Evolutionary conservation across 2,888 invertebrate genomes (phyloP), one percentile per base, ranked within the genome.

Genomic region (Cantharis lateralis): DNA sequence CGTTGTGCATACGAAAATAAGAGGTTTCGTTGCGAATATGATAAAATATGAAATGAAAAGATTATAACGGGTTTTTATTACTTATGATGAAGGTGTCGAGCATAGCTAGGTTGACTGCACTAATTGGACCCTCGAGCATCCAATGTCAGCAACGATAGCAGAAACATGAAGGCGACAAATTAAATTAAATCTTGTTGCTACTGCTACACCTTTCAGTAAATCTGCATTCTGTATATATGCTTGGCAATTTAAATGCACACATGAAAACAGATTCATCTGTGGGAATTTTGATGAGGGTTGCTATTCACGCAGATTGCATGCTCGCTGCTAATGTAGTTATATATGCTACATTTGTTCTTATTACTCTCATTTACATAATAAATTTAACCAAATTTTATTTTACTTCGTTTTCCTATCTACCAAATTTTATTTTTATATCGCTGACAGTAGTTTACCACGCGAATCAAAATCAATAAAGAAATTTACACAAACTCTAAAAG

Each of bases 151-250:
- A 74, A 76, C 75, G 66, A 73, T 75, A 78, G 71, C 69, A 73
- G 78, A 74, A 77, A 73, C 74, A 74, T 76, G 77, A 82, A 83
- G 83, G 84, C 83, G 84, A 83, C 83, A 84, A 84, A 84, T 84
- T 84, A 84, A 84, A 84, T 84, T 84, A 83, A 84, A 84, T 84
- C 83, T 83, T 83, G 64, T 66, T 66, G 81, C 83, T 82, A 81
- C 81, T 82, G 81, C 83, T 81, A 83, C 83, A 82, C 84, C 83
- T 84, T 82, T 82, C 79, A 82, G 80, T 78, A 79, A 79, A 80
- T 78, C 78, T 78, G 79, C 79, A 79, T 78, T 79, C 78, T 77
- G 80, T 78, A 78, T 79, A 78, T 79, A 80, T 80, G 82, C 82
- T 82, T 82, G 79, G 82, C 81, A 81, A 82, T 83, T 83, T 82